A percentile compares a stretch with the other conserved stretches of the same genome.
These are phyloP conservation scores for Spilarctia lutea DNA, from an alignment of 2,888 invertebrate species.

Conservation along the genomic window DNA sequence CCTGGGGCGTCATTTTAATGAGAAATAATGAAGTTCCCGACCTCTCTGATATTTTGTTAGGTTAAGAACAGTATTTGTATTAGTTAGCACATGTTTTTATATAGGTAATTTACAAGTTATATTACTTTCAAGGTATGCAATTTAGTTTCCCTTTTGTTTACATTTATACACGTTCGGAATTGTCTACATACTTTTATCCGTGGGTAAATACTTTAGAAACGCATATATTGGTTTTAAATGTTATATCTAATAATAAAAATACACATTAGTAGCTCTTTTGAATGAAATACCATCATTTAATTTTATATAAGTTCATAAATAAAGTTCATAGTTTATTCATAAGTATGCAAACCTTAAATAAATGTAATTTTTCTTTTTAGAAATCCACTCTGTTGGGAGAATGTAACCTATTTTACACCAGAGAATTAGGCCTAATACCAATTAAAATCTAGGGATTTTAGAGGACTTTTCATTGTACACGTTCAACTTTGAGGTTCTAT, in stretches of 20 bases:
- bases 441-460: not conserved
- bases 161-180: conserved; percentile 39
- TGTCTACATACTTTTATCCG: conserved; percentile 21
- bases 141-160: conserved; percentile 45
- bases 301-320: not conserved
- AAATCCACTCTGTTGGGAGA: not conserved
- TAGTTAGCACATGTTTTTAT: conserved; percentile 80
- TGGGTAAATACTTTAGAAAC: conserved; percentile 10
- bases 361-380: not conserved
- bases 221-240: too few species aligned
- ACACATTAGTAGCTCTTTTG: not conserved
- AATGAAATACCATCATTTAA: not conserved
- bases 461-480: not conserved
- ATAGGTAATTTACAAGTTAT: conserved; percentile 50
- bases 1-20: conserved; percentile 80
- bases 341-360: not conserved
- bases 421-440: not conserved
- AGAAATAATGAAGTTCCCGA: conserved; percentile 81
- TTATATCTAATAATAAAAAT: not conserved
- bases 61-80: conserved; percentile 82
- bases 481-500: not conserved
- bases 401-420: not conserved
- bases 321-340: not conserved
- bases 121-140: conserved; percentile 43
- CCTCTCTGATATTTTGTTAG: conserved; percentile 78